phyloP scores from a whole-genome alignment of 2,113 vertebrate genomes.

The Ammodytes dubius region DNA sequence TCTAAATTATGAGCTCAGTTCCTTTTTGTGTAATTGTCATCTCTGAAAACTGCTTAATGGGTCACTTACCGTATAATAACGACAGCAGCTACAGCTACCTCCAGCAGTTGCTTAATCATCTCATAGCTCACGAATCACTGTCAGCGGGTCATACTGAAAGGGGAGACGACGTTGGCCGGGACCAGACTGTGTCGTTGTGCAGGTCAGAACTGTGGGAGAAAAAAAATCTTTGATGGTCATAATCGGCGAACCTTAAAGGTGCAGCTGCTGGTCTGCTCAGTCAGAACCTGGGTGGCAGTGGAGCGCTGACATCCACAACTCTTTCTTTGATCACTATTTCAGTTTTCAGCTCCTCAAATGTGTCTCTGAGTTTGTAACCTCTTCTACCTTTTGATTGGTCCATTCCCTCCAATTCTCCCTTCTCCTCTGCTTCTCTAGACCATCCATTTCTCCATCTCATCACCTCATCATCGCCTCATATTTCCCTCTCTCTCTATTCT shows the following conservation, averaged over 20 bases:
- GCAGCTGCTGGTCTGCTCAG: slow-evolving; percentile 23
- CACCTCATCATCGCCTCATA: slow-evolving; percentile 9
- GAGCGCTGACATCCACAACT: slow-evolving; percentile 8
- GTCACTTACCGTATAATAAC: not conserved
- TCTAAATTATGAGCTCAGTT: not conserved
- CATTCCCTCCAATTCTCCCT: not conserved
- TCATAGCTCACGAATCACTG: slow-evolving; percentile 50
- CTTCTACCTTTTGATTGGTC: slow-evolving; percentile 39
- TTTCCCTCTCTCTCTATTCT: slow-evolving; percentile 10
- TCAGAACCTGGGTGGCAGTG: not conserved
- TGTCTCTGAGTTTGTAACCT: not conserved
- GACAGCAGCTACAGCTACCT: not conserved
- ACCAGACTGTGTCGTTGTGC: not conserved
- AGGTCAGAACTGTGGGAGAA: slow-evolving; percentile 1
- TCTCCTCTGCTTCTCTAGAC: slow-evolving; percentile 35
- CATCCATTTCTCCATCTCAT: slow-evolving; percentile 14
- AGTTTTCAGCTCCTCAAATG: slow-evolving; percentile 41
- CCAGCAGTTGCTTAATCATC: slow-evolving; percentile 39
- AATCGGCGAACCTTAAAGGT: slow-evolving; percentile 10
- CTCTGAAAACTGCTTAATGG: slow-evolving; percentile 4
- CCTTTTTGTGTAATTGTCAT: slow-evolving; percentile 11
- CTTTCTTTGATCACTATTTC: slow-evolving; percentile 62
- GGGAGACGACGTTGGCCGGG: not conserved
- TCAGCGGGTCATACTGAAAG: slow-evolving; percentile 24
- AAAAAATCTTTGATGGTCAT: no score